Evolutionary conservation across 2,888 invertebrate genomes (phyloP), one percentile per base, ranked within the genome.

Genomic region (Deladenus siricidicola): DNA sequence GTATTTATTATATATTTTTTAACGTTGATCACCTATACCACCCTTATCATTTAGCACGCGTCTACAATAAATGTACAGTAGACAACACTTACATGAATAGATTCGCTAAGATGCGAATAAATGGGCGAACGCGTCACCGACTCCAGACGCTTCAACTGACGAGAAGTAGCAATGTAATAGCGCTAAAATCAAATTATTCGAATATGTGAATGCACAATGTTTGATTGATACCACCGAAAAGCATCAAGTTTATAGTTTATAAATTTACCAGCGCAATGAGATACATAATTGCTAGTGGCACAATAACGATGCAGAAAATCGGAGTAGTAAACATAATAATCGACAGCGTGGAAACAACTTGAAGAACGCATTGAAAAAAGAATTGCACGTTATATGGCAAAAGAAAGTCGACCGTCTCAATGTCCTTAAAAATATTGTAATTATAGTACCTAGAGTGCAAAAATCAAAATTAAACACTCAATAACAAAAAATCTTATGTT

Each of bases 121-220:
- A 78, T 78, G 4, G 78, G 78, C 4, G 79, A 79, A 6, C 78
- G 68, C 2, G 76, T 76, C 43, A 78, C 69, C 17, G 78, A 78
- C 52, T 78, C 78, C 39, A 78, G 66, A 26, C 78, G 66, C 61
- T 78, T 78, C 61, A 78, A 66, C 55, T 96, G 96, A 17, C 94
- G 83, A 2, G 94, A 93, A 0, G 92, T 88, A 1, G 90, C 87
- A 66, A 94, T 90, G 83, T 93, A 96, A 83, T 93, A 90, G 70
- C 89, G 85, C 85, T 94, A 78, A 42, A 79, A 70, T 53, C 44
- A 26, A n/a, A 30, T 19, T 30, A 58, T 10, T n/a, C n/a, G n/a
- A n/a, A n/a, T n/a, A n/a, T n/a, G n/a, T n/a, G n/a, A n/a, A n/a
- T n/a, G n/a, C n/a, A n/a, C n/a, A n/a, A n/a, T n/a, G n/a, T n/a